A percentile compares a stretch with the other conserved stretches of the same genome.
phyloP scores from a whole-genome alignment of 2,888 invertebrate species.

The Achlya flavicornis region DNA sequence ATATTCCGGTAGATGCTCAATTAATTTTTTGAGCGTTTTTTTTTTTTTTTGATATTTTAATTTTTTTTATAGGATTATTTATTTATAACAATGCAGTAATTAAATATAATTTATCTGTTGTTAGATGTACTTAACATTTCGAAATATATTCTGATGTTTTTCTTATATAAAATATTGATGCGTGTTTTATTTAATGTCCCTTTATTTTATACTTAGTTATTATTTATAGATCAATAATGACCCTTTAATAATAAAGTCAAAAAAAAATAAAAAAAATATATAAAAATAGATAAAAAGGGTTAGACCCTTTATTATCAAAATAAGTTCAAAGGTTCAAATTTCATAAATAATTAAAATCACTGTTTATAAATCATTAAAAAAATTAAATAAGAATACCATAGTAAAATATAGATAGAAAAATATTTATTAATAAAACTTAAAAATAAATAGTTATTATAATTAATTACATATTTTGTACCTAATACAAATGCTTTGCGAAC shows the following conservation, averaged over 20 bases:
- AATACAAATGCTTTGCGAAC: too few species aligned
- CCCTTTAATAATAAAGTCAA: too few species aligned
- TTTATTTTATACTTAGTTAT: neutral
- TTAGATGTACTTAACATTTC: constrained; percentile 69
- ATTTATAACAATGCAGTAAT: constrained; percentile 14
- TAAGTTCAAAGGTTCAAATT: too few species aligned
- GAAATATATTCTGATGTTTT: constrained; percentile 81
- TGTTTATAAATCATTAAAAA: too few species aligned
- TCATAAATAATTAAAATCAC: too few species aligned
- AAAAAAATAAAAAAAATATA: too few species aligned
- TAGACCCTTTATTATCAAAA: too few species aligned
- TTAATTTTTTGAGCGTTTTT: constrained; percentile 28
- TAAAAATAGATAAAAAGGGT: too few species aligned
- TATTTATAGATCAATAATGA: too few species aligned
- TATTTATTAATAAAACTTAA: neutral
- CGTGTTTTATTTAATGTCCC: constrained; percentile 50
- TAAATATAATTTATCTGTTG: constrained; percentile 54
- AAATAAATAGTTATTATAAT: neutral
- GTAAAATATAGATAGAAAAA: neutral
- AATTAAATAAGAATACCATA: too few species aligned
- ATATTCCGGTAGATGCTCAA: constrained; percentile 44
- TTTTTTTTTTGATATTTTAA: constrained; percentile 22
- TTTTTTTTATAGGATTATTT: constrained; percentile 16
- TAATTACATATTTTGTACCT: too few species aligned
- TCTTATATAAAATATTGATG: constrained; percentile 60